Base-by-base conservation (phyloP, 2,888 invertebrate species). In the Ophion ventricosus region DNA sequence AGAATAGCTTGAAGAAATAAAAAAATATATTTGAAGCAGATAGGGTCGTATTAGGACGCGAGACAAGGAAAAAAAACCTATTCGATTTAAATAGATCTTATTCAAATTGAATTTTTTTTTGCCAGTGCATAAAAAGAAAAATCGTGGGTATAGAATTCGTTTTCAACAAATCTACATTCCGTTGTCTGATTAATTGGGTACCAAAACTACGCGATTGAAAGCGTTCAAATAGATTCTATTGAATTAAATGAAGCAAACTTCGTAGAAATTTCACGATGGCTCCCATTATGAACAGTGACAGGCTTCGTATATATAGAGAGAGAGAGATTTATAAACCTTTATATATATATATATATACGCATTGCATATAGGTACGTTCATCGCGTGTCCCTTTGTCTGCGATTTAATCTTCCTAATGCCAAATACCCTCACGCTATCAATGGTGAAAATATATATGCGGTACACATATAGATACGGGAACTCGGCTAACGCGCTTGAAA, bases 351-450 rank as follows among this genome's bases (percentile, higher is more conserved):
- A 29, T 70, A 20, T 23, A 25, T 73, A 59, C 2, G 35, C 14
- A 74, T 57, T 26, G 49, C 17, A 49, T 17, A 74, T 26, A 43
- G 5, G 14, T 17, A 73, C 73, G 35, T 7, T 56, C 66, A 66
- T 66, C 74, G 67, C 64, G 59, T 66, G 54, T 66, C 67, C 64
- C 67, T 70, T 72, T 29, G 25, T 63, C 56, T 63, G n/a, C 54
- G 70, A 72, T 79, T 79, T 72, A 79, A 79, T 79, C 72, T 72
- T 72, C 72, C 64, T 79, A 63, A 72, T 79, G 69, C 72, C 72
- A 72, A 79, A 78, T 61, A 43, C 54, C 35, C 64, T 63, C 23
- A 35, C 35, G 78, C 70, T 63, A 78, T 70, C 69, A 78, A 78
- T 66, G 56, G 56, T 35, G 25, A 14, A 64, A 26, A 29, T 75